A percentile compares a stretch with the other conserved stretches of the same genome.
Conservation (phyloP, 1,140 invertebrate genomes). For the Chlorops oryzae region DNA sequence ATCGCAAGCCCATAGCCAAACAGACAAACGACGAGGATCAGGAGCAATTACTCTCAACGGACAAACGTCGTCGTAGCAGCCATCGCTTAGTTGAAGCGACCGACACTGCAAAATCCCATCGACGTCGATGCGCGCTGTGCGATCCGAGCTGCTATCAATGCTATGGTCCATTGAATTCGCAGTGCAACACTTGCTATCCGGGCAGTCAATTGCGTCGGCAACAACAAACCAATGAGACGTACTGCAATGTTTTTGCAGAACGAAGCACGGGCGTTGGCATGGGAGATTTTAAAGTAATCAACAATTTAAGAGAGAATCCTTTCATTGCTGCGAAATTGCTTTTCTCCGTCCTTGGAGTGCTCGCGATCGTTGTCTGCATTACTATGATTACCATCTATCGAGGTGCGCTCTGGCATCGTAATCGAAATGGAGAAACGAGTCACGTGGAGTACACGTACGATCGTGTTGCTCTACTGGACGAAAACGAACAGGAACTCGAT, state of each 20-base stretch:
- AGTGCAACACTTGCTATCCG: slow-evolving; percentile 34
- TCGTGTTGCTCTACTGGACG: slow-evolving; percentile 3
- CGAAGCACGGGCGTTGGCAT: slow-evolving; percentile 34
- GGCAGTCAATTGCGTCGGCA: slow-evolving; percentile 35
- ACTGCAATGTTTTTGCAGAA: slow-evolving; percentile 35
- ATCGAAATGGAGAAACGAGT: not conserved
- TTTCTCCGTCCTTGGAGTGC: not conserved
- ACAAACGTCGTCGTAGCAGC: not conserved
- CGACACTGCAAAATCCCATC: not conserved
- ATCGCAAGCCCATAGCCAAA: too few relatives aligned
- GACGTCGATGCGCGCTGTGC: slow-evolving; percentile 25
- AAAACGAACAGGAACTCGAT: not conserved
- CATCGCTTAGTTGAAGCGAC: not conserved
- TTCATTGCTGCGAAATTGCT: not conserved
- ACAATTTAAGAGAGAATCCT: not conserved
- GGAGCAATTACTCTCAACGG: not conserved
- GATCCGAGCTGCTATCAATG: slow-evolving; percentile 31
- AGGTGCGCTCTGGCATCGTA: not conserved
- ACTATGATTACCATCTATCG: not conserved
- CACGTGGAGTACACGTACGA: slow-evolving; percentile 2
- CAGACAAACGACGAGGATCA: too few relatives aligned
- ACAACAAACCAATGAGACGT: slow-evolving; percentile 26
- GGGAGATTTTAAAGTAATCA: too few relatives aligned
- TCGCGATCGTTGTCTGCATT: not conserved
- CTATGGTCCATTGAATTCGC: slow-evolving; percentile 23